These are phyloP conservation scores for Cerastis leucographa DNA, from an alignment of 2,888 invertebrate genomes.

Conservation along the genomic window DNA sequence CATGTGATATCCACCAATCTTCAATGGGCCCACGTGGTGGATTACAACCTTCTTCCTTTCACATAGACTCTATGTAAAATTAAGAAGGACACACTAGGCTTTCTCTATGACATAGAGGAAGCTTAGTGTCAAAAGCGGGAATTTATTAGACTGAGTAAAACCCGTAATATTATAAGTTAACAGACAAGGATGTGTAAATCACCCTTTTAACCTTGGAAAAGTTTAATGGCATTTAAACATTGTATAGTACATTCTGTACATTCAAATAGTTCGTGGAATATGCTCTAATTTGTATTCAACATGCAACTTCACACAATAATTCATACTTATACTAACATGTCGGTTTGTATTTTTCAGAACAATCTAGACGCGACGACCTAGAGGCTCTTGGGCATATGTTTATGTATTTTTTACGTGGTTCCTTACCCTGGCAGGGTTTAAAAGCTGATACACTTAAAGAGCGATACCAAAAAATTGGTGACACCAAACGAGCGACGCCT, in stretches of 20 bases:
- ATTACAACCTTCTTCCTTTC: background rate
- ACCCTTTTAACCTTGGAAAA: conserved; percentile 56
- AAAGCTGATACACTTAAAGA: conserved; percentile 99
- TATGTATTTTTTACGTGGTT: conserved; percentile 99
- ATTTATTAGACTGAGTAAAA: conserved; percentile 3
- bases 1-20: background rate
- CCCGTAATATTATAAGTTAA: conserved; percentile 27
- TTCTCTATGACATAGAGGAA: background rate
- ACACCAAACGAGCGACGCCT: conserved; percentile 99
- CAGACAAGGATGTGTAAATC: conserved; percentile 55
- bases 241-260: conserved; percentile 45
- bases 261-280: conserved; percentile 56
- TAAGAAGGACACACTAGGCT: too few species aligned
- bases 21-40: background rate
- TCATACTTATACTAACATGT: conserved; percentile 51
- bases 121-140: background rate
- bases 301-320: conserved; percentile 59
- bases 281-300: conserved; percentile 64
- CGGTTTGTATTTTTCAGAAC: conserved; percentile 92
- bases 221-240: conserved; percentile 58
- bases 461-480: conserved; percentile 99
- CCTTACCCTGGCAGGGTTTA: conserved; percentile 99
- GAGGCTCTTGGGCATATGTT: conserved; percentile 99
- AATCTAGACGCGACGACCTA: conserved; percentile 99
- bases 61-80: background rate